These are phyloP conservation scores for Trachelus tabidus DNA, from an alignment of 2,888 invertebrate species.

Conservation along the genomic window DNA sequence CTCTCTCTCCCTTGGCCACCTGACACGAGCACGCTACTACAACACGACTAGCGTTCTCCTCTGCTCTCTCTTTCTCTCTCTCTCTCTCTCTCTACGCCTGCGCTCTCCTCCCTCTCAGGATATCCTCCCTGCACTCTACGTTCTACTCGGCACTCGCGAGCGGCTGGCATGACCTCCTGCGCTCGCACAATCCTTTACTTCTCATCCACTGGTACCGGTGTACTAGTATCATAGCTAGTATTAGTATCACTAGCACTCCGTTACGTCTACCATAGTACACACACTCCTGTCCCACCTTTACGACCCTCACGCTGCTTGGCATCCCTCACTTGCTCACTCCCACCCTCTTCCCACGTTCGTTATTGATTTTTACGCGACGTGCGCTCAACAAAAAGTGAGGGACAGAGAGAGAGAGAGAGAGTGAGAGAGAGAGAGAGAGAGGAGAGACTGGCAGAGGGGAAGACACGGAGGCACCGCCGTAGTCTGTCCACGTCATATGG, in stretches of 20 bases:
- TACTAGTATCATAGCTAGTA: neutral
- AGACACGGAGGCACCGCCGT: slow-evolving; percentile 29
- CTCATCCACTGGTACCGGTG: neutral
- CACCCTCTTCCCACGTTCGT: slow-evolving; percentile 47
- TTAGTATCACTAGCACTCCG: neutral
- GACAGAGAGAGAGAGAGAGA: neutral
- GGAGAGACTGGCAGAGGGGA: slow-evolving; percentile 14
- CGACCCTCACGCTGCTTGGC: neutral
- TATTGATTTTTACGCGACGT: slow-evolving; percentile 63
- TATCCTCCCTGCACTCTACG: neutral
- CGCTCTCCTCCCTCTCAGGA: slow-evolving; percentile 12
- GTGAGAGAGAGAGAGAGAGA: slow-evolving; percentile 14
- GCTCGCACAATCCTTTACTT: neutral
- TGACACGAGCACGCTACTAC: slow-evolving; percentile 36
- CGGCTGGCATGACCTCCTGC: neutral
- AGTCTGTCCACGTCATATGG: slow-evolving; percentile 54
- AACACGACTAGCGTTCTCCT: neutral
- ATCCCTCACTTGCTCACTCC: neutral
- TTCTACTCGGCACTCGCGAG: neutral
- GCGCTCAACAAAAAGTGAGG: slow-evolving; percentile 26
- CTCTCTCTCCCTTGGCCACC: slow-evolving; percentile 32
- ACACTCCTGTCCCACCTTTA: neutral
- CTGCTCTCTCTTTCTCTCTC: slow-evolving; percentile 10
- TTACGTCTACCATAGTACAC: neutral
- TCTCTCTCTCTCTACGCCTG: slow-evolving; percentile 27